These are phyloP conservation scores for Megatriorchis doriae DNA, from an alignment of 2,113 vertebrate species.

Conservation along the genomic window DNA sequence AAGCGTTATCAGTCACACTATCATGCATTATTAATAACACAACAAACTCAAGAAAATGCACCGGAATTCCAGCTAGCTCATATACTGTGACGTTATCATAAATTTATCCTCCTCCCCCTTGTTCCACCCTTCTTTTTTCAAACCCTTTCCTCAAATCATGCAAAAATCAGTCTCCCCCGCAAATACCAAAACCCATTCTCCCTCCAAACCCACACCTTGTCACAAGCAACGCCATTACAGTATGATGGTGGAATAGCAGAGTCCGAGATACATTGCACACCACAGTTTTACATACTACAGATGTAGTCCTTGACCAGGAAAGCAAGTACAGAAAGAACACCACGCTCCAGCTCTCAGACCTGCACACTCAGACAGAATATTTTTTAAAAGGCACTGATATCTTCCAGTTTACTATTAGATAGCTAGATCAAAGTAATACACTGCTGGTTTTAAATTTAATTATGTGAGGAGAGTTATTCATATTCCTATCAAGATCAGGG, in stretches of 20 bases:
- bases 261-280: neutral
- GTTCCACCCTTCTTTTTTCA: neutral
- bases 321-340: neutral
- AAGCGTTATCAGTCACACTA: neutral
- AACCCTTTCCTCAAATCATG: neutral
- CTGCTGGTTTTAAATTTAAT: neutral
- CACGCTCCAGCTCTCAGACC: neutral
- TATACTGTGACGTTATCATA: neutral
- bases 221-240: neutral
- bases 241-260: neutral
- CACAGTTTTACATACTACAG: neutral
- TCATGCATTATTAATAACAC: neutral
- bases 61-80: neutral
- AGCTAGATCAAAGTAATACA: neutral
- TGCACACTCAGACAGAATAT: neutral
- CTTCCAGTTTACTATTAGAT: neutral
- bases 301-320: neutral
- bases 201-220: neutral
- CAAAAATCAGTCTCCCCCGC: neutral
- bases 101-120: neutral
- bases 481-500: neutral
- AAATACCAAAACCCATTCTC: neutral
- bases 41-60: conserved; percentile 11
- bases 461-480: neutral
- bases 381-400: neutral